Conservation (phyloP, 1,140 invertebrate genomes). For the Stenopsyche tienmushanensis region DNA sequence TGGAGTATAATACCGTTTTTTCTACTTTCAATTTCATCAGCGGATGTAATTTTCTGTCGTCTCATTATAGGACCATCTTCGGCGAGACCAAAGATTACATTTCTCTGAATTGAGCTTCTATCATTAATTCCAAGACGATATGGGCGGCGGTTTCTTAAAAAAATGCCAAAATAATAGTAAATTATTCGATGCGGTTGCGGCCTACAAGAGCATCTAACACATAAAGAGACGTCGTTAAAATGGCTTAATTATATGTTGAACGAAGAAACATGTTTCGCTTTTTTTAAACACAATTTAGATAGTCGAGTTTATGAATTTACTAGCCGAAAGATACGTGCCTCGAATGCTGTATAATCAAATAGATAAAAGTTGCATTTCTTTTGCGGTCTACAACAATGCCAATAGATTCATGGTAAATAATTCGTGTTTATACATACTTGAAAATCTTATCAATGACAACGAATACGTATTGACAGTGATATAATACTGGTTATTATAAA, state of each 20-base stretch:
- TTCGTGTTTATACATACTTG: too few species aligned
- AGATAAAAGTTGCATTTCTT: too few species aligned
- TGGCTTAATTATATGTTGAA: not conserved
- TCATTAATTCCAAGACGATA: not conserved
- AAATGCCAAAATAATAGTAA: not conserved
- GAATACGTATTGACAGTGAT: too few species aligned
- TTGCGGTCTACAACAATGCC: too few species aligned
- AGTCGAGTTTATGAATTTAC: not conserved
- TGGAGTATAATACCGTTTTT: not conserved
- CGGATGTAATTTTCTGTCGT: not conserved
- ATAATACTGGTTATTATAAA: too few species aligned
- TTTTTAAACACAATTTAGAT: not conserved
- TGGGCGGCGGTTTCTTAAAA: not conserved
- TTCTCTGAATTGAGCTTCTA: constrained; percentile 2
- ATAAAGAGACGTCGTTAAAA: not conserved
- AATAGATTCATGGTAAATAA: too few species aligned
- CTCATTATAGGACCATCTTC: not conserved
- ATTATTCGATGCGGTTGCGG: not conserved
- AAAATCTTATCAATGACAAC: too few species aligned
- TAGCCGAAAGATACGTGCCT: not conserved
- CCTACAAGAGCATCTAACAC: not conserved
- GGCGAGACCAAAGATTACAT: not conserved
- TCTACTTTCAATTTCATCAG: not conserved
- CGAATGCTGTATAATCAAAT: too few species aligned
- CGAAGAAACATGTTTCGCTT: not conserved